Conservation (phyloP, 1,140 invertebrate genomes). For the Psix sp. region DNA sequence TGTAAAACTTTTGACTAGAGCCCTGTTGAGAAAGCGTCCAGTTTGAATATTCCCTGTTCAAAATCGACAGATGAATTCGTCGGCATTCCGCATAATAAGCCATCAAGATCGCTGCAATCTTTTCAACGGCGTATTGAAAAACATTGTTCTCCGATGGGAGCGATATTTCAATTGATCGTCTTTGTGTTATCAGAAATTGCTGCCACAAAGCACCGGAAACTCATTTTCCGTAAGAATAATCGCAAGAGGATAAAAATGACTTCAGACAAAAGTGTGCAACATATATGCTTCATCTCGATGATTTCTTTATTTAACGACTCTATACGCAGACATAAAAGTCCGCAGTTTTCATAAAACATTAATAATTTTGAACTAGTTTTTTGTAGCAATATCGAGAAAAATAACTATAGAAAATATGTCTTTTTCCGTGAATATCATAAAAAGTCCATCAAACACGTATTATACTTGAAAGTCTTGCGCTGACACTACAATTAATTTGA, state of each 20-base stretch:
- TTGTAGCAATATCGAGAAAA: no score
- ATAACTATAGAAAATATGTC: no score
- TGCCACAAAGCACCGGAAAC: conserved; percentile 26
- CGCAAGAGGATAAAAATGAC: conserved; percentile 12
- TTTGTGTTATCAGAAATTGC: conserved; percentile 42
- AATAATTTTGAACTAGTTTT: no score
- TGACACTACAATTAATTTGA: conserved; percentile 17
- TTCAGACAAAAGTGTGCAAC: conserved; percentile 17
- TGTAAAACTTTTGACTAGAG: conserved; percentile 21
- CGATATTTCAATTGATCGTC: conserved; percentile 42
- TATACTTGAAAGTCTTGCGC: neutral
- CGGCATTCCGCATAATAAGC: conserved; percentile 43
- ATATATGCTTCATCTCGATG: conserved; percentile 6
- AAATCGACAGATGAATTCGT: conserved; percentile 33
- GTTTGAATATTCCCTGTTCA: conserved; percentile 15
- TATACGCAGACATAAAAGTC: conserved; percentile 25
- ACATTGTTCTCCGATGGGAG: conserved; percentile 34
- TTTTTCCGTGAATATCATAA: no score
- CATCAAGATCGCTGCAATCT: conserved; percentile 30
- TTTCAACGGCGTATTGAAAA: conserved; percentile 37
- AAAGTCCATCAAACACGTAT: neutral
- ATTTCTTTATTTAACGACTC: conserved; percentile 29
- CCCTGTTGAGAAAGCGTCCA: conserved; percentile 9
- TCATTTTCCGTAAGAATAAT: conserved; percentile 32
- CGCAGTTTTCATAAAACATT: no score